phyloP scores from a whole-genome alignment of 2,113 vertebrate species.

The Cryptoleucopteryx plumbea region DNA sequence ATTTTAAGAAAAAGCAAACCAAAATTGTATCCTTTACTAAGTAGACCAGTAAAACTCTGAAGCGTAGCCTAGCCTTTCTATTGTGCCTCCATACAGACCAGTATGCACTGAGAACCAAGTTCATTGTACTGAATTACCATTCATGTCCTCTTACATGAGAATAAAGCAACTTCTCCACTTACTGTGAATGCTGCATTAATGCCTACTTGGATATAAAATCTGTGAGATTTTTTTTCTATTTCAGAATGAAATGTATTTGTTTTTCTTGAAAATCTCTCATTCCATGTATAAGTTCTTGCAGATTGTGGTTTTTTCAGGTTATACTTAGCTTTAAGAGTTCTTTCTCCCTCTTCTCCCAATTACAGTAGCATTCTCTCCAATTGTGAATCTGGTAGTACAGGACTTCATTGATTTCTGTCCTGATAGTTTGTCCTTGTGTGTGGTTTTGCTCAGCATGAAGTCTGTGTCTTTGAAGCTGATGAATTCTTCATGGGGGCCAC shows the following conservation, averaged over 20 bases:
- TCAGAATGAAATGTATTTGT: not conserved
- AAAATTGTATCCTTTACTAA: not conserved
- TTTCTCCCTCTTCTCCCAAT: not conserved
- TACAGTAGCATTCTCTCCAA: not conserved
- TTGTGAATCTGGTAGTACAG: not conserved
- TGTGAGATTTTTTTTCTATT: not conserved
- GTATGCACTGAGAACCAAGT: not conserved
- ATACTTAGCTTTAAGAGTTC: not conserved
- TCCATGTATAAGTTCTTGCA: not conserved
- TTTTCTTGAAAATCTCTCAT: not conserved
- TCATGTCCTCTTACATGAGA: not conserved
- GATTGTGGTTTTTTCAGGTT: not conserved
- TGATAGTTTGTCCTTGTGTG: slow-evolving; percentile 60
- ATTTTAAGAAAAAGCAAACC: not conserved
- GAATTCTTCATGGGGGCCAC: slow-evolving; percentile 18
- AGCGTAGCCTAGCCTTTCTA: not conserved
- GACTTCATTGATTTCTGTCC: slow-evolving; percentile 45
- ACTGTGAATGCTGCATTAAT: not conserved
- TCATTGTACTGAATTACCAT: not conserved
- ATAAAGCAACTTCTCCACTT: not conserved
- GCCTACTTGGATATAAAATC: not conserved
- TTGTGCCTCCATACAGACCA: not conserved
- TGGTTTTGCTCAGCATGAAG: slow-evolving; percentile 2
- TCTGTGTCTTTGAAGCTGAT: slow-evolving; percentile 47
- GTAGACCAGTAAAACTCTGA: not conserved